Percentiles rank a stretch among this genome's conserved stretches.
Evolutionary conservation across 2,113 vertebrate species (phyloP).

Genomic region (Tapirus terrestris): DNA sequence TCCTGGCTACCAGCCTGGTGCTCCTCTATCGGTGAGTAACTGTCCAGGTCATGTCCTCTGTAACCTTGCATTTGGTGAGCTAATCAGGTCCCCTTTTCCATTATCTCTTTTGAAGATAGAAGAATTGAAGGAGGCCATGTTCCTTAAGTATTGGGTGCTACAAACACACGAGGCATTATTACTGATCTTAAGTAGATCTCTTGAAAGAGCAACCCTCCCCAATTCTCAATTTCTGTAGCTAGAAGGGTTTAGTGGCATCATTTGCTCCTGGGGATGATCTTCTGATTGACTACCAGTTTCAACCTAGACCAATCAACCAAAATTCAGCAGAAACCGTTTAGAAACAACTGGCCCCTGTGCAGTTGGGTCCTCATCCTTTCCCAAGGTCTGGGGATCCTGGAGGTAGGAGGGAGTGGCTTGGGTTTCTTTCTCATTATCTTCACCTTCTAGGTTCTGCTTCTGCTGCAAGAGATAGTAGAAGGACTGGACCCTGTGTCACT

Average conservation of each 20-base stretch:
- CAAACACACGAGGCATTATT: background rate
- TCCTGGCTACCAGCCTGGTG: slow-evolving; percentile 29
- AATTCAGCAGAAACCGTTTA: background rate
- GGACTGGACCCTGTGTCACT: background rate
- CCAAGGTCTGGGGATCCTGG: background rate
- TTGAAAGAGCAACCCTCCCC: background rate
- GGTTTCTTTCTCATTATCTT: background rate
- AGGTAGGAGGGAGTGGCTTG: rapidly evolving
- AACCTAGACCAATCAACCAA: background rate
- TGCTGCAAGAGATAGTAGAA: background rate
- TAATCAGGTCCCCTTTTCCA: background rate
- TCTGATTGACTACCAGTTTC: background rate
- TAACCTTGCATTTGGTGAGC: background rate
- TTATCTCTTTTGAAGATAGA: background rate
- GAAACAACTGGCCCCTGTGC: background rate
- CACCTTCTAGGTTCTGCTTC: background rate
- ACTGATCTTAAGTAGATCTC: background rate
- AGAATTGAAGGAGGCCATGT: background rate
- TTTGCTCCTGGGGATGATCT: background rate
- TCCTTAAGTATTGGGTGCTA: background rate
- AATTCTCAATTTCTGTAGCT: background rate
- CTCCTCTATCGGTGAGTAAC: slow-evolving; percentile 66
- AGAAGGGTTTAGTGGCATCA: background rate
- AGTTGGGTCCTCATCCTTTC: rapidly evolving
- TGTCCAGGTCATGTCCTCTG: background rate